Conservation (phyloP, 37 sponge, comb jelly and placozoan genomes). For the Theonella swinhoei region DNA sequence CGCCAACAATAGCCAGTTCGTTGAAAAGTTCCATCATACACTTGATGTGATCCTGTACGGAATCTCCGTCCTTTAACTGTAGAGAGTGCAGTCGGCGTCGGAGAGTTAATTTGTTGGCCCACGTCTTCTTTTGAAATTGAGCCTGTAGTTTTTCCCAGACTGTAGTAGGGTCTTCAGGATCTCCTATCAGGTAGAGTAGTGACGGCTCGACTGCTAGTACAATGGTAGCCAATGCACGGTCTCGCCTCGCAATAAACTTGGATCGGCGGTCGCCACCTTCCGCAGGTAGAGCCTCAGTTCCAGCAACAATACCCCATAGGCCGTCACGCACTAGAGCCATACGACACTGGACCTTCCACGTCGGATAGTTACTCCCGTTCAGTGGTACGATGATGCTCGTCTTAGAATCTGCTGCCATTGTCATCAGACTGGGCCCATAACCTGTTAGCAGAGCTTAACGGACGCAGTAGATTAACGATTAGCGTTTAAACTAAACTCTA, state of each 20-base stretch:
- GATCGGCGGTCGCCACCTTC: conserved; percentile 11
- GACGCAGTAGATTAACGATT: not conserved
- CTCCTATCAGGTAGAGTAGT: conserved; percentile 50
- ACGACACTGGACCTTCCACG: not conserved
- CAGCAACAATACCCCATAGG: not conserved
- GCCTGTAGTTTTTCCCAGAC: conserved; percentile 30
- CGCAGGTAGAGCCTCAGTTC: conserved; percentile 31
- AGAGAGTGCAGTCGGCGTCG: conserved; percentile 39
- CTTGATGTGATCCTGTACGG: conserved; percentile 50
- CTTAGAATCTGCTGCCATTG: not conserved
- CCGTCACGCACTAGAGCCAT: not conserved
- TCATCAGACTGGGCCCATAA: not conserved
- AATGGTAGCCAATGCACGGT: conserved; percentile 53
- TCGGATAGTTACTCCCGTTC: not conserved
- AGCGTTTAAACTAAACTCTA: too few species aligned
- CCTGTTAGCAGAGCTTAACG: not conserved
- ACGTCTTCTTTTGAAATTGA: conserved; percentile 54
- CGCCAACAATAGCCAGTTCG: conserved; percentile 39
- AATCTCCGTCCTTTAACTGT: conserved; percentile 32
- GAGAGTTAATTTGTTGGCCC: conserved; percentile 51
- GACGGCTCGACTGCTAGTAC: conserved; percentile 46
- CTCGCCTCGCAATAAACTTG: conserved; percentile 28
- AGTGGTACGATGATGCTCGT: not conserved
- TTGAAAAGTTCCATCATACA: conserved; percentile 46
- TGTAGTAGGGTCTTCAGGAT: conserved; percentile 32